Base-by-base conservation (phyloP, 1,140 invertebrate species). In the Nephila pilipes region DNA sequence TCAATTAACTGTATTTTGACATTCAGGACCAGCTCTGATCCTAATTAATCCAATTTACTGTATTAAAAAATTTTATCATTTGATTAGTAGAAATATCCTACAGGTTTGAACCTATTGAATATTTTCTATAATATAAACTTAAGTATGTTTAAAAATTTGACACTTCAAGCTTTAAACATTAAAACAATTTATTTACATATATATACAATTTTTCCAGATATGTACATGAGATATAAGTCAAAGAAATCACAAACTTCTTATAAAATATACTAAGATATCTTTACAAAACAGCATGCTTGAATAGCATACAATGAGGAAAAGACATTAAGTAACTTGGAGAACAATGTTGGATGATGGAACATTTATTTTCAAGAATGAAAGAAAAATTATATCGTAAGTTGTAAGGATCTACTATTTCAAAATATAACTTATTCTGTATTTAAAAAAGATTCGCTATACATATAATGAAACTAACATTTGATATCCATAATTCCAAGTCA, bases 131-230 rank as follows among this genome's bases (percentile, higher is more conserved):
- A 22, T 18, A 58, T 20, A 22, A 22, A 20, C 0, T 22, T 22
- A 22, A 58, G 14, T 22, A 58, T 22, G 57, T 20, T 20, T 14
- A 25, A 25, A 22, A 25, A 63, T 1, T 12, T n/a, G 0, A 65
- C 8, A 20, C 0, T 2, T n/a, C 5, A 8, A 0, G 20, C 1
- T 22, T 22, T 65, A 10, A 65, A 29, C 63, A 65, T 65, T 29
- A 65, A 65, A 65, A 65, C n/a, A 65, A 0, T 65, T 65, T 65
- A 65, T 65, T 65, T 65, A 65, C 63, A 65, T 25, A n/a, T 65
- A 65, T 65, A n/a, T 65, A 65, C 63, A 65, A 2, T 25, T 25
- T 65, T 14, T 25, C 12, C 6, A 29, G 22, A n/a, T 65, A 65
- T 65, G 63, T 65, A 65, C 63, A 65, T 8, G 12, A 65, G 60